Conservation (phyloP, 37 sponge, comb jelly and placozoan genomes). For the Cliona cf. orientalis region DNA sequence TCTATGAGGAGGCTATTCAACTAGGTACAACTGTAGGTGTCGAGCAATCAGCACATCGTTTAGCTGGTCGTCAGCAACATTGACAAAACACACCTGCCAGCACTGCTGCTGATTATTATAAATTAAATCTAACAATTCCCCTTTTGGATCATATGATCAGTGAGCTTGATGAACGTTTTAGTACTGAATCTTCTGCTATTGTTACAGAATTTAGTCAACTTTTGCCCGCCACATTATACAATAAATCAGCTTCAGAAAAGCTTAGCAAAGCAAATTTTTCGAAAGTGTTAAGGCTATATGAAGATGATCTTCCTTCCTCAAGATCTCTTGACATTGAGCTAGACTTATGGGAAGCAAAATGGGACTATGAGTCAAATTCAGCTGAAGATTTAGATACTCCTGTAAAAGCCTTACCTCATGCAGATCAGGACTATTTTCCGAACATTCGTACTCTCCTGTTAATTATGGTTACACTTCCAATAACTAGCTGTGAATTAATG, state of each 20-base stretch:
- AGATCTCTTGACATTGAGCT: constrained; percentile 45
- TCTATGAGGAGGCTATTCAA: constrained; percentile 30
- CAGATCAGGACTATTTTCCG: constrained; percentile 53
- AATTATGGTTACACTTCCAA: constrained; percentile 55
- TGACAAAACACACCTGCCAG: constrained; percentile 32
- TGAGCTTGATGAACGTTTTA: constrained; percentile 50
- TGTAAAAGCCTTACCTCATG: constrained; percentile 32
- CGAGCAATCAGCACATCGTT: constrained; percentile 36
- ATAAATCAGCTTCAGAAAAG: neutral
- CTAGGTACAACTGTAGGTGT: constrained; percentile 30
- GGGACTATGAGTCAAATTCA: neutral
- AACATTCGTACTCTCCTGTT: constrained; percentile 41
- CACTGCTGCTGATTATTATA: constrained; percentile 19
- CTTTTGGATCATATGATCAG: constrained; percentile 59
- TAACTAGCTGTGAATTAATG: constrained; percentile 70
- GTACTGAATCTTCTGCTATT: constrained; percentile 2
- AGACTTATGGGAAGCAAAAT: constrained; percentile 43
- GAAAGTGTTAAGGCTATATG: constrained; percentile 25
- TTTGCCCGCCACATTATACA: constrained; percentile 21
- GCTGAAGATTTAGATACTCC: constrained; percentile 26
- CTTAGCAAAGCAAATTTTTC: too few relatives aligned
- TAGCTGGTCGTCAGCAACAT: constrained; percentile 40
- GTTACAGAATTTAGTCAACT: constrained; percentile 44
- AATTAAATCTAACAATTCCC: constrained; percentile 46
- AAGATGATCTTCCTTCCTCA: constrained; percentile 34